Evolutionary conservation across 2,888 invertebrate genomes (phyloP), one percentile per base, ranked within the genome.

Genomic region (Pristionchus japonicus): DNA sequence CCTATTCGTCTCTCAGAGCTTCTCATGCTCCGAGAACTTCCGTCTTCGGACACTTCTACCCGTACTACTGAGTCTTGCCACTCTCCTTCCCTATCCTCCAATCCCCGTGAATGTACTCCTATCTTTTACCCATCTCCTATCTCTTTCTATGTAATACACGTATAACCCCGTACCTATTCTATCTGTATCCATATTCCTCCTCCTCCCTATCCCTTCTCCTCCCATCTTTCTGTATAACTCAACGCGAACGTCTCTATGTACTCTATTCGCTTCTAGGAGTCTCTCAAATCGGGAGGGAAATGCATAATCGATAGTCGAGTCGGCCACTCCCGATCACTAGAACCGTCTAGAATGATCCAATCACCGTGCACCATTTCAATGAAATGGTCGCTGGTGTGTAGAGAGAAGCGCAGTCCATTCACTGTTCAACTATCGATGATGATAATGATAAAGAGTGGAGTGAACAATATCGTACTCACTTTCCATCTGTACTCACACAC

Each of bases 31-130:
- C 93, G 40, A 91, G 94, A 87, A 92, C 94, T 64, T 93, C 91
- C 89, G 93, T 94, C 89, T 94, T 92, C 91, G 90, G 92, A 89
- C 92, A 93, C 89, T 94, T 94, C 91, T 94, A 93, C 89, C 94
- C 94, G 88, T 93, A 93, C 91, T 94, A 93, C 89, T 94, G 90
- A 93, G 43, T 49, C 67, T 15, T 52, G 43, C 86, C 20, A 57
- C 80, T 77, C 85, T 31, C n/a, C 64, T 20, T 64, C 43, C 43
- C 85, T 57, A 37, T 37, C 37, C 80, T 20, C 52, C 77, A 6
- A 43, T 87, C 80, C 86, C 74, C 67, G 61, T 61, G 80, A 87
- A 77, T 87, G 87, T 80, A 37, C 49, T 67, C 9, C 85, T 43
- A 52, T 64, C 85, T 31, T 84, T 61, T 61, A 52, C n/a, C 84